These are phyloP conservation scores for Dicrostonyx torquatus DNA, from an alignment of 2,797 vertebrate genomes.

Conservation along the genomic window DNA sequence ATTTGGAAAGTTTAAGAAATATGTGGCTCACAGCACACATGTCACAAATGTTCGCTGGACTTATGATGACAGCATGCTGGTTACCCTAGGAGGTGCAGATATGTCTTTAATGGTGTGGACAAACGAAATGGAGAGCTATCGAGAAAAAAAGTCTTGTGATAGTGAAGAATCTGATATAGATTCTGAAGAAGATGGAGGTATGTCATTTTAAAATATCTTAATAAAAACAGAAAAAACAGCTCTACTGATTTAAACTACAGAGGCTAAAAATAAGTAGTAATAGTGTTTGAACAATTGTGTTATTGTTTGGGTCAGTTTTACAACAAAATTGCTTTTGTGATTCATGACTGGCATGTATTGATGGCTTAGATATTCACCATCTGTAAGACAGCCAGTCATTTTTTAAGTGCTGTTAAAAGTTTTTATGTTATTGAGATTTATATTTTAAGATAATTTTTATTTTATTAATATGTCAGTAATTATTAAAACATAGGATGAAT, in stretches of 20 bases:
- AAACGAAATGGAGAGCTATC: conserved; percentile 92
- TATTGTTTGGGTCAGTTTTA: conserved; percentile 15
- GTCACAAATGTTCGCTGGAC: conserved; percentile 98
- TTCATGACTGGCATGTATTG: not conserved
- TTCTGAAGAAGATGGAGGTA: conserved; percentile 98
- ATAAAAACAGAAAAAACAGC: not conserved
- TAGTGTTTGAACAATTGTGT: not conserved
- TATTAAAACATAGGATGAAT: not conserved
- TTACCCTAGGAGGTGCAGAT: conserved; percentile 94
- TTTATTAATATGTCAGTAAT: conserved; percentile 33
- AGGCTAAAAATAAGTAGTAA: not conserved
- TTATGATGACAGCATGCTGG: conserved; percentile 94
- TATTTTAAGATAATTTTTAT: conserved; percentile 54
- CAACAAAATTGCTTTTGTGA: conserved; percentile 30
- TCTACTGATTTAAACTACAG: not conserved
- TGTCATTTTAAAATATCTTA: conserved; percentile 70
- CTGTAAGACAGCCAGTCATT: not conserved
- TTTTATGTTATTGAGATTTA: conserved; percentile 11
- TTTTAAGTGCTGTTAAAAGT: conserved; percentile 46
- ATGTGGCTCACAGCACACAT: conserved; percentile 97
- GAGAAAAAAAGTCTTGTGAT: conserved; percentile 93
- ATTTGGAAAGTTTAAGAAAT: conserved; percentile 97
- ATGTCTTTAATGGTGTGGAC: conserved; percentile 98
- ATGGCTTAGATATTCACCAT: conserved; percentile 39
- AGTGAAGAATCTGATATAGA: conserved; percentile 98